Evolutionary conservation across 2,113 vertebrate species (phyloP), one percentile per base, ranked within the genome.

Genomic region (Chionis minor): DNA sequence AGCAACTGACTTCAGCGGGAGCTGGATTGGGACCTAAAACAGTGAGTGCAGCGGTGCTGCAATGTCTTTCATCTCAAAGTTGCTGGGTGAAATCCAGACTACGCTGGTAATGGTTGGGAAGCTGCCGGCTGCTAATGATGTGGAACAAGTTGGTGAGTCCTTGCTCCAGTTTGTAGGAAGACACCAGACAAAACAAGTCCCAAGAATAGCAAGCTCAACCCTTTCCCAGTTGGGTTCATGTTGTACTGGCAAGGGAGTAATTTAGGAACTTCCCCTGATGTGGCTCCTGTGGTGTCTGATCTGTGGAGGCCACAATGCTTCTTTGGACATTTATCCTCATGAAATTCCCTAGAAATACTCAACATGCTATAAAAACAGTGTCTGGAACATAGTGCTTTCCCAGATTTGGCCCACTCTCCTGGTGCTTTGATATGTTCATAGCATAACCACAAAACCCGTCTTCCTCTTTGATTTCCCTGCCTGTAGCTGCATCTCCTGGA

Each of bases 151-250:
- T 95, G 95, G 91, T 96, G 95, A 92, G 88, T 75, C 94, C 92
- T 91, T 75, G 58, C 94, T 95, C 56, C 54, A 21, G 86, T 91
- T 94, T 75, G 86, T 95, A 95, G 91, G 88, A 94, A 94, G 94
- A 94, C 96, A 97, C 95, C 95, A 96, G 96, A 97, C 96, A 97
- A 96, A 97, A 97, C 95, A 96, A 96, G 86, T 71, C 79, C 95
- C 89, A 74, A 65, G 84, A 96, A 94, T 45, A 91, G 91, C 61
- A 84, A 91, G 69, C 77, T 92, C 73, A 52, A 65, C 33, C 65
- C 81, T 81, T 81, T 89, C 92, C 91, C 78, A 65, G 56, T 91
- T 78, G 77, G 86, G 95, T 82, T 96, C 33, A 44, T 26, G 86
- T 56, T 78, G 83, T 81, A 61, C 86, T 58, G 85, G 67, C 93